Conservation (phyloP, 2,888 invertebrate genomes). For the Sabellastarte sp. region DNA sequence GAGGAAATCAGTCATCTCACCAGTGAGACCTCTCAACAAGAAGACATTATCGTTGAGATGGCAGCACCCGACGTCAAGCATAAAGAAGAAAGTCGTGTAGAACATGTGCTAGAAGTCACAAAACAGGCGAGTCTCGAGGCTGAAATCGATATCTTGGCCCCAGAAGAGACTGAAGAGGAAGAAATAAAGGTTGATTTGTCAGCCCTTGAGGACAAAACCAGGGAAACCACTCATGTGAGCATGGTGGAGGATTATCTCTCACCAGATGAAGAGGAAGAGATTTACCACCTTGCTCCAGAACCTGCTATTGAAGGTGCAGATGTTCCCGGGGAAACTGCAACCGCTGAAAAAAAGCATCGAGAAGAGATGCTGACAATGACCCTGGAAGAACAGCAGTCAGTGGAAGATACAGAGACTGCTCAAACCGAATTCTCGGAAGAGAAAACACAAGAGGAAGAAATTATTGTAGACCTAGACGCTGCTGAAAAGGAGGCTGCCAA, state of each 20-base stretch:
- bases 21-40: neutral
- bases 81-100: constrained; percentile 11
- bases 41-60: constrained; percentile 15
- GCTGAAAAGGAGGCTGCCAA: constrained; percentile 5
- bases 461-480: neutral
- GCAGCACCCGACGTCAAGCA: constrained; percentile 8
- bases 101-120: too few relatives aligned
- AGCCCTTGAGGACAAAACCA: constrained; percentile 19
- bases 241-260: constrained; percentile 20
- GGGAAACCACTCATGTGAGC: constrained; percentile 15
- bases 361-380: constrained; percentile 10
- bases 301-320: constrained; percentile 18
- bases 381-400: constrained; percentile 17
- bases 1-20: neutral
- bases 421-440: constrained; percentile 13
- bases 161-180: constrained; percentile 23
- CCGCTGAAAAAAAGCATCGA: constrained; percentile 9
- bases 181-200: constrained; percentile 19
- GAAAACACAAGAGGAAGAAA: neutral
- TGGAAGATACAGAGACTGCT: constrained; percentile 17
- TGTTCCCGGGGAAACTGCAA: constrained; percentile 13
- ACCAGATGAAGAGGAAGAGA: constrained; percentile 30
- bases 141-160: too few relatives aligned
- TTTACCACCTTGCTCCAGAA: constrained; percentile 29
- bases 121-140: too few relatives aligned